A percentile compares a stretch with the other conserved stretches of the same genome.
Conservation (phyloP, 1,140 invertebrate species). For the Aphelinus atriplicis region DNA sequence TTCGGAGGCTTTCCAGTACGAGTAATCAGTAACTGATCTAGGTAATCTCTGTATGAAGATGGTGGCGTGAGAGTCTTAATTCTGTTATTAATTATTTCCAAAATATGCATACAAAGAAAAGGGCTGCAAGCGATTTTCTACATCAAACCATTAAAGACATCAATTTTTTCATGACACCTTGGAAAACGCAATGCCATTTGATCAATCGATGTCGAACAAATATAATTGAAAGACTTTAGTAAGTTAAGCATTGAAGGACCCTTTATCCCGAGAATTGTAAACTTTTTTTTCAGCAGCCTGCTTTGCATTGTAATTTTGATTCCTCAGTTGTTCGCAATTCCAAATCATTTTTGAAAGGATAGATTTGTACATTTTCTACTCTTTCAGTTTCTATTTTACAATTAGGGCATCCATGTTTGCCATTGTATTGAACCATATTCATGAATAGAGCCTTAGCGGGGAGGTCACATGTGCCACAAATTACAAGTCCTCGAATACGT, state of each 20-base stretch:
- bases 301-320: conserved; percentile 1
- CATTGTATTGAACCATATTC: no score
- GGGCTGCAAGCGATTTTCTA: neutral
- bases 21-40: neutral
- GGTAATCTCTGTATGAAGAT: neutral
- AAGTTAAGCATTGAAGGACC: conserved; percentile 7
- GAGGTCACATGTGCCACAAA: conserved; percentile 37
- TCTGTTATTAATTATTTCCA: neutral
- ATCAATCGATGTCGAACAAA: neutral
- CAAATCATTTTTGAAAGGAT: neutral
- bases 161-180: conserved; percentile 16
- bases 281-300: conserved; percentile 6
- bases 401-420: no score
- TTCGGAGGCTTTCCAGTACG: conserved; percentile 26
- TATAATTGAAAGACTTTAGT: neutral
- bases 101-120: neutral
- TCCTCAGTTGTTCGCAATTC: conserved; percentile 33
- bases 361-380: conserved; percentile 26
- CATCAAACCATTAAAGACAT: conserved; percentile 13
- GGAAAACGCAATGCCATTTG: conserved; percentile 17
- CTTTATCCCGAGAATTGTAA: conserved; percentile 4
- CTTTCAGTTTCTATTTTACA: no score
- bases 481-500: conserved; percentile 26
- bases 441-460: conserved; percentile 38
- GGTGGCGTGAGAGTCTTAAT: neutral